Base-by-base conservation (phyloP, 2,888 invertebrate genomes). In the Cantharis lateralis region DNA sequence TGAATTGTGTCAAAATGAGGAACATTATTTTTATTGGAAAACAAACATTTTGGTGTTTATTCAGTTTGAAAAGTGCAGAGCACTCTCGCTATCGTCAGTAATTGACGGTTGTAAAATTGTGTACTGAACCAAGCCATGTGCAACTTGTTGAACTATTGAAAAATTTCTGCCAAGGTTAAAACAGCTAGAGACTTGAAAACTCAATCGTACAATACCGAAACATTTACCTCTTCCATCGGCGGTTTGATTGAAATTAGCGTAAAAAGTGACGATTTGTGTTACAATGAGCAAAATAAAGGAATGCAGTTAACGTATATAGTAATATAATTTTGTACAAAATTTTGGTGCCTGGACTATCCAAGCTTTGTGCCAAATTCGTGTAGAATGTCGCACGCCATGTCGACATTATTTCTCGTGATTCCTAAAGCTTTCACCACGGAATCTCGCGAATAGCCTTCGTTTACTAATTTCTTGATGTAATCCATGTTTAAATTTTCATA, bases 311-410 rank as follows among this genome's bases (percentile, higher is more conserved):
- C n/a, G 48, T 32, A n/a, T 32, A 32, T 48, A 48, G 48, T 48
- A 48, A 24, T 71, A 24, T 62, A 62, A 70, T 32, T 71, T 32
- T 71, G 32, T 32, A 70, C 28, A 26, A 68, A 68, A 24, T 9
- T 70, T 11, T 15, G 15, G 16, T 70, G n/a, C 32, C 32, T 71
- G 71, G 70, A 76, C 78, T 83, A 84, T 80, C 84, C 84, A 80
- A 84, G 82, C 84, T 93, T 93, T 69, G 93, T 92, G 69, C 95
- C 96, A 88, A 97, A 97, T 87, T 97, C 96, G 87, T 96, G 95
- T 82, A 97, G 89, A 86, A 97, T 97, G 83, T 98, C 97, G 89
- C 97, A 95, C 68, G 98, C 98, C 97, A 98, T 98, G 87, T 96
- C 96, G 73, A 98, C 91, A 88, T 98, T 96, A 89, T 98, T 98